Evolutionary conservation across 2,888 invertebrate genomes (phyloP).

Genomic region (Drosophila barbarae): DNA sequence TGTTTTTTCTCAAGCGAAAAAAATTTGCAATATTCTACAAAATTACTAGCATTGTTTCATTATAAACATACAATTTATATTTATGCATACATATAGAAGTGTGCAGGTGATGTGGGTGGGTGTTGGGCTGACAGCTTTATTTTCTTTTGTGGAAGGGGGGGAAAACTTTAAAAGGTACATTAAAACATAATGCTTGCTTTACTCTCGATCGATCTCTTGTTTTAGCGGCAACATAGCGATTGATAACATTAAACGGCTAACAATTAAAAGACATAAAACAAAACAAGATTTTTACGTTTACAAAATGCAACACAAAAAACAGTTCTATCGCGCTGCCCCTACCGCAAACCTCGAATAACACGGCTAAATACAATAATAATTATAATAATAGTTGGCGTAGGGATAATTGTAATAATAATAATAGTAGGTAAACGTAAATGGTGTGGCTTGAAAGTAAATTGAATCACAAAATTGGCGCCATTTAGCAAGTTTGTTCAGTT

Average conservation of each 20-base stretch:
- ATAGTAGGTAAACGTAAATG: constrained; percentile 43
- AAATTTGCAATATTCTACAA: constrained; percentile 66
- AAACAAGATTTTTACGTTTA: constrained; percentile 59
- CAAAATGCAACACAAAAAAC: constrained; percentile 56
- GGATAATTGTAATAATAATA: constrained; percentile 24
- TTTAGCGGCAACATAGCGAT: constrained; percentile 34
- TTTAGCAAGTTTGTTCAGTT: constrained; percentile 62
- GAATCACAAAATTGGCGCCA: constrained; percentile 70
- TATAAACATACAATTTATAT: constrained; percentile 47
- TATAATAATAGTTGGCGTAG: constrained; percentile 21
- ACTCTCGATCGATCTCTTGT: constrained; percentile 28
- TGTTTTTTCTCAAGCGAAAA: constrained; percentile 72
- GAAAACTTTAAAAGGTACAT: constrained; percentile 62
- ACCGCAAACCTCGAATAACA: constrained; percentile 44
- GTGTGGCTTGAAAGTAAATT: constrained; percentile 67
- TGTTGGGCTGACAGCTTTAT: constrained; percentile 12
- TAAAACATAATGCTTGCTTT: constrained; percentile 54
- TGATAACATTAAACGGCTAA: constrained; percentile 68
- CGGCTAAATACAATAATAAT: constrained; percentile 23
- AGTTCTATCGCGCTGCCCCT: constrained; percentile 48
- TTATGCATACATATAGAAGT: constrained; percentile 16
- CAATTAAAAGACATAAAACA: constrained; percentile 75
- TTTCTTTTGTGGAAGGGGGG: too few species aligned
- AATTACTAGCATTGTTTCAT: constrained; percentile 48
- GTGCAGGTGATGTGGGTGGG: constrained; percentile 30